Evolutionary conservation across 2,113 vertebrate genomes (phyloP).

Genomic region (Brachyistius frenatus): DNA sequence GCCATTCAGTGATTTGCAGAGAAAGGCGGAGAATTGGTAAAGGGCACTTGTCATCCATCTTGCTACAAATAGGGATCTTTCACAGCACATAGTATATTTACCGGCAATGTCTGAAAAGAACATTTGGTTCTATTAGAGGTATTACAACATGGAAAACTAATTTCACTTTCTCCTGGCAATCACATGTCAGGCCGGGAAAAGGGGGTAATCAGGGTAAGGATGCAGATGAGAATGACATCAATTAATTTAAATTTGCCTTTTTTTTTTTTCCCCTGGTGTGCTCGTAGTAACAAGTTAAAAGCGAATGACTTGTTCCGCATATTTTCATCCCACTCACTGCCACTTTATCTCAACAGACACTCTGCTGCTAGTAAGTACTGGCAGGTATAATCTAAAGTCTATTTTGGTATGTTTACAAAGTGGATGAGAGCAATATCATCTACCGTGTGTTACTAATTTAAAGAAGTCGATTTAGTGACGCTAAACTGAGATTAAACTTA

Average conservation of each 20-base stretch:
- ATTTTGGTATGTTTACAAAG: constrained; percentile 16
- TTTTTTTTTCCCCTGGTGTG: background rate
- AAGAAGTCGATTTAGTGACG: constrained; percentile 29
- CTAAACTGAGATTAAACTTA: constrained; percentile 49
- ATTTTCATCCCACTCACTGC: constrained; percentile 18
- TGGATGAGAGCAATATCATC: constrained; percentile 28
- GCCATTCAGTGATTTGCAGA: constrained; percentile 73
- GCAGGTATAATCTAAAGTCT: background rate
- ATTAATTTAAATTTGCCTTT: constrained; percentile 6
- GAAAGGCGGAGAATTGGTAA: constrained; percentile 60
- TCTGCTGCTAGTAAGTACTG: background rate
- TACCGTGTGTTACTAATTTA: constrained; percentile 40
- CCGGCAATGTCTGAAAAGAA: constrained; percentile 52
- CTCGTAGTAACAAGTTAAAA: background rate
- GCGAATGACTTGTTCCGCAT: background rate
- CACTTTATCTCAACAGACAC: constrained; percentile 27
- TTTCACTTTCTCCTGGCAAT: constrained; percentile 3
- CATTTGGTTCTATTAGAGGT: constrained; percentile 53
- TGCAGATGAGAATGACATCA: constrained; percentile 22
- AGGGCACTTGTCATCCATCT: constrained; percentile 78
- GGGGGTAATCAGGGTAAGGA: background rate
- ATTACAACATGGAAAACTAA: constrained; percentile 21
- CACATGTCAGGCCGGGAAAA: background rate
- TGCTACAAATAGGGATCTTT: constrained; percentile 78
- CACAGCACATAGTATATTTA: constrained; percentile 39